phyloP scores from a whole-genome alignment of 2,888 invertebrate species.

The Unio pictorum region DNA sequence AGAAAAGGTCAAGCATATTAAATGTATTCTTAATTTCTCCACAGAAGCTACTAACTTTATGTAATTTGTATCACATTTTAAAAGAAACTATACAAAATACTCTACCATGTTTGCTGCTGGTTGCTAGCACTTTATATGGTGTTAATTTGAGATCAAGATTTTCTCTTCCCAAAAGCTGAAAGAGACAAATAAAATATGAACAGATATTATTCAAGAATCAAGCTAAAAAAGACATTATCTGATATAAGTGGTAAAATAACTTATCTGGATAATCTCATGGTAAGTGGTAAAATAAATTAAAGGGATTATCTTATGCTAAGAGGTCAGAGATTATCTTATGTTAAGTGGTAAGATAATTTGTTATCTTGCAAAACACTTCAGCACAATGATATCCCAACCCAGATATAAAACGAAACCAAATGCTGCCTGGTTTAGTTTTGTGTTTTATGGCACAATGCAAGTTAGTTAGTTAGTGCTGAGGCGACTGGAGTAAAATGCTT shows the following conservation, averaged over 20 bases:
- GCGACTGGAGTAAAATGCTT: too few species aligned
- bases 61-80: neutral
- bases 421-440: too few species aligned
- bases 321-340: neutral
- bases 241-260: neutral
- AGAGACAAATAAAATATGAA: conserved; percentile 5
- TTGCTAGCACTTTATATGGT: conserved; percentile 95
- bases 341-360: neutral
- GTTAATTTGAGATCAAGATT: conserved; percentile 97
- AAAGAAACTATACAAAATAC: neutral
- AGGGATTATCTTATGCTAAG: too few species aligned
- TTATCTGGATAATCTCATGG: neutral
- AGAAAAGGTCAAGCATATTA: too few species aligned
- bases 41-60: neutral
- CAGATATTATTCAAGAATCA: neutral
- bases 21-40: neutral
- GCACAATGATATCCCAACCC: too few species aligned
- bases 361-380: too few species aligned
- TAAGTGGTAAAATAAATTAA: neutral
- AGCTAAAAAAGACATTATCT: neutral
- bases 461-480: too few species aligned
- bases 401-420: too few species aligned
- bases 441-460: too few species aligned
- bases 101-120: conserved; percentile 89
- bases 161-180: conserved; percentile 86